Evolutionary conservation across 2,113 vertebrate genomes (phyloP), one percentile per base, ranked within the genome.

Genomic region (Pteronura brasiliensis): DNA sequence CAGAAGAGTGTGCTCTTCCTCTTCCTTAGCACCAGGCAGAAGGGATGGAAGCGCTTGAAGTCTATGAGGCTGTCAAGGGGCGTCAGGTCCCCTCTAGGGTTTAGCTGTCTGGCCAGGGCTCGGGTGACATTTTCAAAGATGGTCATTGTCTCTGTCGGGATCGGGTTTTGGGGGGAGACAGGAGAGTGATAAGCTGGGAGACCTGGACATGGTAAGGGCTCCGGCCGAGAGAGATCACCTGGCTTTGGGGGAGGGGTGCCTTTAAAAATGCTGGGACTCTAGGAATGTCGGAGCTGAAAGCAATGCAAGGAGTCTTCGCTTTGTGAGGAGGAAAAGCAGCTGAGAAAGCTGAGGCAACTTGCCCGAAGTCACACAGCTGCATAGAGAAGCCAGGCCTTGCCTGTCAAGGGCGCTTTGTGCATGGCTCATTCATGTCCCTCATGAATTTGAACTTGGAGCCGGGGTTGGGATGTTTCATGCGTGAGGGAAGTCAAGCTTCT

Each of bases 21-120:
- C 71, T 98, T 98, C 95, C 97, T 95, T 49, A 98, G 95, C 88
- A 98, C 97, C 97, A 98, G 90, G 94, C 98, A 98, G 95, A 98
- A 97, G 49, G 98, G 98, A 10, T 97, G 95, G 97, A 98, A 98
- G 42, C 95, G 93, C 47, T 98, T 93, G 95, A 98, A 97, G 93
- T 98, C 98, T 20, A 98, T 98, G 95, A 98, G 96, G 90, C 98
- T 98, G 95, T 97, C 97, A 0, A 98, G 93, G 7, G 98, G 97
- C 0, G 97, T 94, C 92, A 98, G 96, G 57, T 98, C 97, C 57
- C 98, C 98, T 47, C 80, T 81, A 42, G 98, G 98, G 92, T 98
- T 97, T 21, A 98, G 97, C 79, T 98, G 96, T 85, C 96, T 96
- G 57, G 96, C 69, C 80, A 98, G 95, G 39, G 96, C 94, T 88